phyloP scores from a whole-genome alignment of 2,113 vertebrate genomes.

The Phaethornis superciliosus region DNA sequence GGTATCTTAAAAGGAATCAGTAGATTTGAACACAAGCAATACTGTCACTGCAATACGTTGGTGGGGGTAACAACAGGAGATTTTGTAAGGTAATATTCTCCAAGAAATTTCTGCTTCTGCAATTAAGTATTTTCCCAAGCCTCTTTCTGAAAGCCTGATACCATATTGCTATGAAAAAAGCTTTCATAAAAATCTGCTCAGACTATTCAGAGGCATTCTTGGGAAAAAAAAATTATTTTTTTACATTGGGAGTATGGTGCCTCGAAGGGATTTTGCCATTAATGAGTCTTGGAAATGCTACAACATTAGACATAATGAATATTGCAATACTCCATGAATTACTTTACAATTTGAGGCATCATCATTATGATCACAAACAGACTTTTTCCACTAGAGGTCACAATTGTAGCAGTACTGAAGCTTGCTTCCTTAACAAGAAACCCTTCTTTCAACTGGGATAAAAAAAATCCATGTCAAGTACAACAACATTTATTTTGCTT shows the following conservation, averaged over 20 bases:
- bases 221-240: not conserved
- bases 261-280: not conserved
- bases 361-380: not conserved
- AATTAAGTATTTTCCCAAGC: not conserved
- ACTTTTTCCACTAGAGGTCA: conserved; percentile 73
- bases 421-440: not conserved
- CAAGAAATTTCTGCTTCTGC: not conserved
- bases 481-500: not conserved
- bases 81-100: not conserved
- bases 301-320: not conserved
- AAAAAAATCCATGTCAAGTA: not conserved
- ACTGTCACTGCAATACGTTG: not conserved
- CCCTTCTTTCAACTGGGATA: not conserved
- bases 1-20: not conserved
- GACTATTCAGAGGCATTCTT: not conserved
- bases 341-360: not conserved
- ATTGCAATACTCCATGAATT: not conserved
- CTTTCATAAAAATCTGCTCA: not conserved
- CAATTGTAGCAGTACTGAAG: conserved; percentile 44
- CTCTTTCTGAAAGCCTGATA: not conserved
- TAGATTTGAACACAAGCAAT: not conserved
- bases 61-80: not conserved
- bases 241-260: not conserved
- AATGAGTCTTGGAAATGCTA: not conserved
- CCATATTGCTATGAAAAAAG: not conserved